These are phyloP conservation scores for Bungarus multicinctus DNA, from an alignment of 2,113 vertebrate genomes.

Conservation along the genomic window DNA sequence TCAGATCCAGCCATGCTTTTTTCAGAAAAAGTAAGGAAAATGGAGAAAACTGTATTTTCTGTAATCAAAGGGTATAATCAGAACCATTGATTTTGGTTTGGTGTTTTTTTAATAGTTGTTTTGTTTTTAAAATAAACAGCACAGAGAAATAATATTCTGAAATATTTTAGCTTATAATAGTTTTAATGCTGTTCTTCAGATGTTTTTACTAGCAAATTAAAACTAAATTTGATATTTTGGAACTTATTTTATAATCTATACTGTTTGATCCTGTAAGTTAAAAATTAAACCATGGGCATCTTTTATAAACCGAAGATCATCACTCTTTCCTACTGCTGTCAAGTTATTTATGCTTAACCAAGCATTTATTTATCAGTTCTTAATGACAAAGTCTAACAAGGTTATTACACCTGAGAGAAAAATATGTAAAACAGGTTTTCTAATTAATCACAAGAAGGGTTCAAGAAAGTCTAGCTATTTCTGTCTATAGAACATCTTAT, in stretches of 20 bases:
- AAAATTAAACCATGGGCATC: constrained; percentile 56
- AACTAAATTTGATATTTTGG: constrained; percentile 40
- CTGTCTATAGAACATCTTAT: constrained; percentile 63
- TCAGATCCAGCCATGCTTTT: background rate
- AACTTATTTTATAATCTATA: constrained; percentile 57
- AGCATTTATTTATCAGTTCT: constrained; percentile 75
- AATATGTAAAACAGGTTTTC: constrained; percentile 66
- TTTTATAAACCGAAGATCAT: constrained; percentile 60
- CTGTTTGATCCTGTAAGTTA: constrained; percentile 64
- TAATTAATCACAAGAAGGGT: constrained; percentile 72
- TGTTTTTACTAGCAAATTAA: constrained; percentile 27
- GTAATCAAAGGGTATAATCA: background rate
- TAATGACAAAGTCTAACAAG: constrained; percentile 66
- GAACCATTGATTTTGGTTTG: background rate
- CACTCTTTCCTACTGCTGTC: constrained; percentile 69
- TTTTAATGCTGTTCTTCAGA: background rate
- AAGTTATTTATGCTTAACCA: constrained; percentile 69
- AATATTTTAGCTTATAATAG: background rate
- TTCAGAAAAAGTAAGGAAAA: background rate
- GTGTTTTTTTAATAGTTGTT: background rate
- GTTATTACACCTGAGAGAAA: constrained; percentile 73
- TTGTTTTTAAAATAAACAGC: constrained; percentile 18
- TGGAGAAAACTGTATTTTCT: background rate
- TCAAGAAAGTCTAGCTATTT: constrained; percentile 66
- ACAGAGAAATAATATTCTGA: constrained; percentile 16